Evolutionary conservation across 2,888 invertebrate species (phyloP), one percentile per base, ranked within the genome.

Genomic region (Tanaodytes sp.): DNA sequence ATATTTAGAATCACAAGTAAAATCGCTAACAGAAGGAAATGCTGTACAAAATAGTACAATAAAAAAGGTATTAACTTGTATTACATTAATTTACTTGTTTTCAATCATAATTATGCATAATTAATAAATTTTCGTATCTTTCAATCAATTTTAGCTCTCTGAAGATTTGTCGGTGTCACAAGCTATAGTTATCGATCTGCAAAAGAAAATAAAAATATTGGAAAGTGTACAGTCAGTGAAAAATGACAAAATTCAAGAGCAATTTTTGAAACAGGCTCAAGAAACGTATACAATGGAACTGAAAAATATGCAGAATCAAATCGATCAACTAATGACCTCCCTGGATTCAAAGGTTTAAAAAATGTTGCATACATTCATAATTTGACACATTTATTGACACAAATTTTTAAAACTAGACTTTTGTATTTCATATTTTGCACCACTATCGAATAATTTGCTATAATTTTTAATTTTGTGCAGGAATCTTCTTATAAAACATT

Each of bases 271-370:
- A 42, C 85, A 86, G 59, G 73, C 84, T 11, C 86, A 87, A 66
- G 87, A 88, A 19, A 82, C 85, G n/a, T 86, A 88, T 69, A 81
- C 82, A 0, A 84, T 85, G 0, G 86, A 88, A 77, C 78, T 86
- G 23, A 86, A 86, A 71, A 83, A 87, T 63, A 79, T 86, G 82
- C 86, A 87, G 71, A 86, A 86, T n/a, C 86, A 87, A 74, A 80
- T 88, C 20, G 85, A 85, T 51, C 81, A 83, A 46, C 67, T 86
- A 9, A 80, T 81, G 11, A 83, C 83, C 46, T 86, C 87, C 75
- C 73, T 86, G 20, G 77, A 77, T 48, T 55, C 61, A n/a, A 84
- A 82, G 82, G 83, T 61, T 23, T n/a, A n/a, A n/a, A n/a, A n/a
- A n/a, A n/a, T n/a, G n/a, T n/a, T n/a, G n/a, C n/a, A n/a, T n/a